phyloP scores from a whole-genome alignment of 2,888 invertebrate species.

The Xestia c-nigrum region DNA sequence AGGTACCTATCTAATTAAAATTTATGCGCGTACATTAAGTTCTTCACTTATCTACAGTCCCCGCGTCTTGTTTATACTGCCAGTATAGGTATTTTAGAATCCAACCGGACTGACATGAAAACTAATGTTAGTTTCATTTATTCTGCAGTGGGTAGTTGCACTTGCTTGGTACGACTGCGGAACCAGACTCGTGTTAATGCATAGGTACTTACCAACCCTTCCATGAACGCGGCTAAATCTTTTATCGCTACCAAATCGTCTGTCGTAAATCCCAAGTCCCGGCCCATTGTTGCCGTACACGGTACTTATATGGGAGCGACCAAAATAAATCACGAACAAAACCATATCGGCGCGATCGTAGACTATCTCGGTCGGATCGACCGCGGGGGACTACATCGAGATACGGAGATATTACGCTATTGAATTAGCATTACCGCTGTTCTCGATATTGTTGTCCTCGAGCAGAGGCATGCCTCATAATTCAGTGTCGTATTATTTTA shows the following conservation, averaged over 20 bases:
- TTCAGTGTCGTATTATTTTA: slow-evolving; percentile 83
- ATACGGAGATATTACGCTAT: slow-evolving; percentile 88
- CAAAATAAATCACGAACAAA: slow-evolving; percentile 89
- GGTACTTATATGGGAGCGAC: slow-evolving; percentile 88
- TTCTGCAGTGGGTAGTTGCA: slow-evolving; percentile 49
- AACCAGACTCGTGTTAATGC: slow-evolving; percentile 73
- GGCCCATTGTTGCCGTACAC: slow-evolving; percentile 87
- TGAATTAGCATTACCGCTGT: slow-evolving; percentile 89
- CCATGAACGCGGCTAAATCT: slow-evolving; percentile 79
- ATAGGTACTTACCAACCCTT: slow-evolving; percentile 71
- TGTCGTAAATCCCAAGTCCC: slow-evolving; percentile 86
- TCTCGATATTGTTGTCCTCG: slow-evolving; percentile 80
- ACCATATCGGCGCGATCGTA: slow-evolving; percentile 88
- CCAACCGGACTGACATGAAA: slow-evolving; percentile 56
- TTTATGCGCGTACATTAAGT: slow-evolving; percentile 77
- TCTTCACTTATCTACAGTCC: slow-evolving; percentile 74
- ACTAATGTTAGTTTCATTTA: slow-evolving; percentile 69
- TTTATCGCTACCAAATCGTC: slow-evolving; percentile 89
- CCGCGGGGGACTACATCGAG: slow-evolving; percentile 82
- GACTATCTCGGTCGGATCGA: slow-evolving; percentile 84
- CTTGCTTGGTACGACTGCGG: slow-evolving; percentile 36
- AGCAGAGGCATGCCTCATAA: slow-evolving; percentile 78
- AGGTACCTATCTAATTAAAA: slow-evolving; percentile 78
- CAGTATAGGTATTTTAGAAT: slow-evolving; percentile 67
- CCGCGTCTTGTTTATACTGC: slow-evolving; percentile 68